Evolutionary conservation across 2,888 invertebrate species (phyloP).

Genomic region (Idaea aversata): DNA sequence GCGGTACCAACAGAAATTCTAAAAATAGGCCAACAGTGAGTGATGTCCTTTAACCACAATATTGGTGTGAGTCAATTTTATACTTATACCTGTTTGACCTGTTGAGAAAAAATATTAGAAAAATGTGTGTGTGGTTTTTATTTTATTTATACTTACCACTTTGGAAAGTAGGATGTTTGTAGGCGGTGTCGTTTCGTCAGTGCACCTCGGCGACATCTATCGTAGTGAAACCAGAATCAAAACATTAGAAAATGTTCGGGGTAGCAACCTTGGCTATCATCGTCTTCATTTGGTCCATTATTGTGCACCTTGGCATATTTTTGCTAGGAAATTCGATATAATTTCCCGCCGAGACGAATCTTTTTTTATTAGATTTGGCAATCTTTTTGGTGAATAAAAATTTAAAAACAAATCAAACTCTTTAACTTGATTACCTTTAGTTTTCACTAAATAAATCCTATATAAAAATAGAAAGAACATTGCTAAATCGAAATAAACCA

Average conservation of each 20-base stretch:
- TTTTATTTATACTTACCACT: conserved; percentile 57
- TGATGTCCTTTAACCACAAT: too few species aligned
- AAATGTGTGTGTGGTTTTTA: conserved; percentile 9
- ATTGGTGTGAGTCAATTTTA: not conserved
- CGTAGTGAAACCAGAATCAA: conserved; percentile 74
- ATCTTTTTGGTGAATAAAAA: not conserved
- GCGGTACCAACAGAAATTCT: too few species aligned
- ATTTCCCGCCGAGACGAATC: not conserved
- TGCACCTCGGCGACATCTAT: conserved; percentile 60
- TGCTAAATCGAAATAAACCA: not conserved
- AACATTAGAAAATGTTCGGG: conserved; percentile 55
- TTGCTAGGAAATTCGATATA: too few species aligned
- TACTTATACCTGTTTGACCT: conserved; percentile 21
- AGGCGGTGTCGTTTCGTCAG: conserved; percentile 38
- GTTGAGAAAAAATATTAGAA: conserved; percentile 31
- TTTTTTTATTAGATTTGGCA: not conserved
- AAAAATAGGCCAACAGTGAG: too few species aligned
- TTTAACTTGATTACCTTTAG: not conserved
- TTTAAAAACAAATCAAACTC: too few species aligned
- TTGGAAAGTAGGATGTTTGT: conserved; percentile 31
- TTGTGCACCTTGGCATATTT: not conserved
- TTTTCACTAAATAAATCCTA: not conserved
- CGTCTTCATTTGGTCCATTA: conserved; percentile 2
- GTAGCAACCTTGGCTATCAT: conserved; percentile 13
- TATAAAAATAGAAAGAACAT: not conserved